These are phyloP conservation scores for Anser cygnoides DNA, from an alignment of 2,113 vertebrate species.

Conservation along the genomic window DNA sequence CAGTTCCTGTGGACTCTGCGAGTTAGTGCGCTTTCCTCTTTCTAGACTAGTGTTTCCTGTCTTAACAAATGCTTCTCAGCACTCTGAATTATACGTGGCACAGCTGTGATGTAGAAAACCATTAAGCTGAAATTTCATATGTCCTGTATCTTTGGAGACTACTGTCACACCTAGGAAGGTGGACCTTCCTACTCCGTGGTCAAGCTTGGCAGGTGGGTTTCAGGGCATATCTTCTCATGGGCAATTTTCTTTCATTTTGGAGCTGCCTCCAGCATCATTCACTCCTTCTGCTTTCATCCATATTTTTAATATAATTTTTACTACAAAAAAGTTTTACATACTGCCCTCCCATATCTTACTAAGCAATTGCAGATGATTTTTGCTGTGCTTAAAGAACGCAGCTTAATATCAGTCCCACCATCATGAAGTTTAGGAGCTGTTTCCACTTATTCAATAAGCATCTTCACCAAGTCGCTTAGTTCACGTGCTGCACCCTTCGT, in stretches of 20 bases:
- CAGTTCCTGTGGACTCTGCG: constrained; percentile 13
- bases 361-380: not conserved
- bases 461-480: accelerated
- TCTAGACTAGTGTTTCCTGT: not conserved
- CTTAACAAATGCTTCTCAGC: constrained; percentile 6
- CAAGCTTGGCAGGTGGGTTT: not conserved
- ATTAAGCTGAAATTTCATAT: not conserved
- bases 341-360: not conserved
- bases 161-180: not conserved
- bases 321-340: not conserved
- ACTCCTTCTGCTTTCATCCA: not conserved
- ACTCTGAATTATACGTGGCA: constrained; percentile 4
- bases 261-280: not conserved
- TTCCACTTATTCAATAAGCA: not conserved
- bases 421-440: not conserved
- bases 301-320: not conserved
- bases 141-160: not conserved
- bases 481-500: not conserved
- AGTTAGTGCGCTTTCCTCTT: constrained; percentile 35
- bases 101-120: not conserved
- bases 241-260: not conserved
- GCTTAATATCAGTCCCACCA: not conserved
- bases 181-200: not conserved
- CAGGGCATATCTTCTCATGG: not conserved
- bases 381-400: not conserved